phyloP scores from a whole-genome alignment of 2,888 invertebrate species.

The Microctonus hyperodae region DNA sequence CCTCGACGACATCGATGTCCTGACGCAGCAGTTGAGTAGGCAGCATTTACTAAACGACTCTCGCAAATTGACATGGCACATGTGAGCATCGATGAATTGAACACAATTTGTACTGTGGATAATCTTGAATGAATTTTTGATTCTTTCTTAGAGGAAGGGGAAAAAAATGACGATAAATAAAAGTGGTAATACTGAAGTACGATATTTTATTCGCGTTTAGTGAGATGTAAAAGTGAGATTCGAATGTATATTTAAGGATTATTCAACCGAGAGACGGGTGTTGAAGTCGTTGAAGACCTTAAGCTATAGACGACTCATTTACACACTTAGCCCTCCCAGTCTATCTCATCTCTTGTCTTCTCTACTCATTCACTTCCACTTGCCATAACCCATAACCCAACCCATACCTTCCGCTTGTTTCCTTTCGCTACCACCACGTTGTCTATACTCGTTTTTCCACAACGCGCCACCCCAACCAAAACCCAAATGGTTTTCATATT shows the following conservation, averaged over 20 bases:
- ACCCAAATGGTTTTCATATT: constrained; percentile 62
- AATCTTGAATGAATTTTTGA: not conserved
- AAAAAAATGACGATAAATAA: no score
- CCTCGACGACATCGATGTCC: constrained; percentile 45
- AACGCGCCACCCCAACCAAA: constrained; percentile 31
- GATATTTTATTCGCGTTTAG: not conserved
- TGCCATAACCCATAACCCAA: constrained; percentile 16
- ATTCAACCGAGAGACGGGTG: constrained; percentile 31
- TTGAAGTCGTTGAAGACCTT: constrained; percentile 24
- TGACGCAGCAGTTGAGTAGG: constrained; percentile 52
- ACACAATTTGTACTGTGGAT: no score
- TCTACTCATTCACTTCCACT: constrained; percentile 43
- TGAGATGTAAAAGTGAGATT: not conserved
- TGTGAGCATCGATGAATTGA: constrained; percentile 28
- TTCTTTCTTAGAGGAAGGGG: not conserved
- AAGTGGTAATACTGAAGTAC: not conserved
- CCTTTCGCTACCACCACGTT: constrained; percentile 35
- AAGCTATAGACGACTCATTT: constrained; percentile 61
- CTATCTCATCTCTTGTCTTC: constrained; percentile 19
- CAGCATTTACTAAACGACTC: constrained; percentile 40
- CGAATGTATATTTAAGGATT: constrained; percentile 21
- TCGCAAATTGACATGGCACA: constrained; percentile 54
- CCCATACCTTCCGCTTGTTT: constrained; percentile 10
- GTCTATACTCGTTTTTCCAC: constrained; percentile 12
- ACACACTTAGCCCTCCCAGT: constrained; percentile 56